phyloP scores from a whole-genome alignment of 2,888 invertebrate species.

The Boloria euphrosyne region DNA sequence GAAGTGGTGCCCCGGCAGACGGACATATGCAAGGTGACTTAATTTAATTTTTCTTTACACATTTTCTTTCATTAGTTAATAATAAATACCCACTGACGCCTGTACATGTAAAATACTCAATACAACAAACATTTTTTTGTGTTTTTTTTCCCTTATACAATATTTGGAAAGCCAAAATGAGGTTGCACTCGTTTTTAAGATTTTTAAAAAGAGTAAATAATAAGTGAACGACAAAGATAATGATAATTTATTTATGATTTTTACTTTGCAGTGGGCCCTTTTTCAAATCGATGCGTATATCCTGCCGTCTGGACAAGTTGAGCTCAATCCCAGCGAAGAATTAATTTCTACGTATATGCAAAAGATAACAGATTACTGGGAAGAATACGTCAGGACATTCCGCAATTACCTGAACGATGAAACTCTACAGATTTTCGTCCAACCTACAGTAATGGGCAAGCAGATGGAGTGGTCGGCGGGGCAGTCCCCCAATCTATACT shows the following conservation, averaged over 20 bases:
- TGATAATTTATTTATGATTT: slow-evolving; percentile 14
- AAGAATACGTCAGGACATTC: slow-evolving; percentile 85
- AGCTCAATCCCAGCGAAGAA: slow-evolving; percentile 84
- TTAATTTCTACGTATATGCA: slow-evolving; percentile 82
- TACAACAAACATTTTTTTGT: too few species aligned
- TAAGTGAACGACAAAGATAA: not conserved
- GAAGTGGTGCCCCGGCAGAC: slow-evolving; percentile 70
- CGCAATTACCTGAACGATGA: slow-evolving; percentile 88
- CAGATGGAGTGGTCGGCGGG: slow-evolving; percentile 90
- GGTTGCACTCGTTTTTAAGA: too few species aligned
- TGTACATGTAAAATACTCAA: too few species aligned
- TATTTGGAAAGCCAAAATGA: too few species aligned
- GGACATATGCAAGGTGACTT: slow-evolving; percentile 72
- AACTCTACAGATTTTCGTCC: slow-evolving; percentile 87
- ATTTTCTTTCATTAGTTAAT: too few species aligned
- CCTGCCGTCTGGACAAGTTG: slow-evolving; percentile 62
- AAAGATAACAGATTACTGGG: slow-evolving; percentile 85
- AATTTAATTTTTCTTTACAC: not conserved
- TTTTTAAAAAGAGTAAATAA: too few species aligned
- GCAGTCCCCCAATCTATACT: slow-evolving; percentile 86
- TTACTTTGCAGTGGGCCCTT: slow-evolving; percentile 81
- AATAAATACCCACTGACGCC: too few species aligned
- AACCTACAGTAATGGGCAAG: slow-evolving; percentile 92
- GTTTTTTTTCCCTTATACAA: too few species aligned
- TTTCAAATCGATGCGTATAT: slow-evolving; percentile 83